Evolutionary conservation across 2,888 invertebrate genomes (phyloP), one percentile per base, ranked within the genome.

Genomic region (Metopia argyrocephala): DNA sequence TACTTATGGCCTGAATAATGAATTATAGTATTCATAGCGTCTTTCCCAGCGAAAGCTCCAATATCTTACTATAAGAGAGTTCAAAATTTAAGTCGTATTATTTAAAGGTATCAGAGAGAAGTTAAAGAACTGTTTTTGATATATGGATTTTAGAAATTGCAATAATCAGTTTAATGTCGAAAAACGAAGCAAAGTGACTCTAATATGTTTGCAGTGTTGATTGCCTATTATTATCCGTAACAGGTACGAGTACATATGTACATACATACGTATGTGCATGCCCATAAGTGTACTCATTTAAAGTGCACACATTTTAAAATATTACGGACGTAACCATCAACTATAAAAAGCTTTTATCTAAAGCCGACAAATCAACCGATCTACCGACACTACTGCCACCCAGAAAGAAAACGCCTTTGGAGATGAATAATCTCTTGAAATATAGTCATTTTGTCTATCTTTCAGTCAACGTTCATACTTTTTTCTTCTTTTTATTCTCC

Each of bases 391-490:
- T 59, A 62, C 48, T 56, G 71, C 78, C 78, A 78, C 78, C 78
- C 78, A 78, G 78, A 78, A n/a, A 78, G 61, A 78, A 66, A 70
- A 71, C 78, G 78, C 78, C 71, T 68, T 38, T 31, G 54, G 54
- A 78, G 71, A 78, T 78, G 66, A 73, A 73, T 66, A 78, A 71
- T 78, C 78, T 78, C 59, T 52, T 12, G 15, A 73, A 73, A 78
- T 78, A 73, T 66, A 78, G 78, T 78, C 65, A 78, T 78, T 78
- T 73, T 61, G 66, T 73, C 78, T 78, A 78, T 78, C 78, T 73
- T 62, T 20, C 46, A 31, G 59, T 66, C 62, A 68, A 38, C 38
- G 48, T 28, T n/a, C 38, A 23, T 1, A 21, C 12, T 56, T 59
- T 59, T 48, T 28, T 20, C 6, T 57, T 12, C 12, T 46, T 48